phyloP scores from a whole-genome alignment of 2,888 invertebrate genomes.

The Sycophila texana region DNA sequence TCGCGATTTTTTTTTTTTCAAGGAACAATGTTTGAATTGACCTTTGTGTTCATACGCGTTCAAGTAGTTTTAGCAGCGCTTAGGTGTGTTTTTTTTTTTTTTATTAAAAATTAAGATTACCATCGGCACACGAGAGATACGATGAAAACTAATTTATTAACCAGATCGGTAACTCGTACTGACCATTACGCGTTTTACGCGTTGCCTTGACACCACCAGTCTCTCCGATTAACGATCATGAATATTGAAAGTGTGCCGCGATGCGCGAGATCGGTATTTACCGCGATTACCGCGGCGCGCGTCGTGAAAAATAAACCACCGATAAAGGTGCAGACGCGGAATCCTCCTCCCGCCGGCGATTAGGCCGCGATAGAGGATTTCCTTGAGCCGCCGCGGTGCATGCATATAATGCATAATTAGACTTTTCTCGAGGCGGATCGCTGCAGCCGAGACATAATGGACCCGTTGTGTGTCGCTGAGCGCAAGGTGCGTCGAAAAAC shows the following conservation, averaged over 20 bases:
- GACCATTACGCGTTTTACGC: no score
- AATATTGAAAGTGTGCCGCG: not conserved
- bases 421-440: not conserved
- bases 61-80: not conserved
- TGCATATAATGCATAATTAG: constrained; percentile 5
- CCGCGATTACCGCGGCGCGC: not conserved
- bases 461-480: not conserved
- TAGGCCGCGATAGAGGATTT: constrained; percentile 21
- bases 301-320: not conserved
- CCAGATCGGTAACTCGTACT: no score
- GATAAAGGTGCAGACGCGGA: not conserved
- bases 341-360: not conserved
- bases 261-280: not conserved
- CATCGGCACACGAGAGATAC: no score
- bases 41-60: not conserved
- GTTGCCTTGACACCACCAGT: no score
- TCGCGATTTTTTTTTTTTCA: no score
- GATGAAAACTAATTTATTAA: no score
- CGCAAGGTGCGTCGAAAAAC: constrained; percentile 24
- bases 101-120: no score
- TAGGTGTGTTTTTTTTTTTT: no score
- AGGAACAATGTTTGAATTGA: constrained; percentile 3
- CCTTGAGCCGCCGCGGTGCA: not conserved
- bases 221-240: no score
- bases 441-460: constrained; percentile 1